Evolutionary conservation across 2,113 vertebrate species (phyloP).

Genomic region (Spea multiplicata): DNA sequence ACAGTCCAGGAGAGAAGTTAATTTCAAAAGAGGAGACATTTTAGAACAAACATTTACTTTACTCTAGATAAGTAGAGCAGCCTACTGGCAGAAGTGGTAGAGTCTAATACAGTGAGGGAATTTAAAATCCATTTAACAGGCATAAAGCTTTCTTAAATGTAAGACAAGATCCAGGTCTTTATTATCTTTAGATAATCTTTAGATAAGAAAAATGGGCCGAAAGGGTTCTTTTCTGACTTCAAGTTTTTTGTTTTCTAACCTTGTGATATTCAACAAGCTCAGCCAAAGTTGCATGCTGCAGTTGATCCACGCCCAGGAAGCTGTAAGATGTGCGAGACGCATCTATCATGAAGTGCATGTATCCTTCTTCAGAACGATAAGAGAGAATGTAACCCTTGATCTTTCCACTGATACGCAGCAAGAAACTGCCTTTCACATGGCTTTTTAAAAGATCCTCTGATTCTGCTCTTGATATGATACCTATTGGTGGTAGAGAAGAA

Average conservation of each 20-base stretch:
- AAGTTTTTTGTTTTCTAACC: slow-evolving; percentile 56
- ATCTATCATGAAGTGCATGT: slow-evolving; percentile 82
- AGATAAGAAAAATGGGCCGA: background rate
- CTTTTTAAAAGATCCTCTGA: slow-evolving; percentile 71
- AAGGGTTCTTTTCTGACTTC: too few relatives aligned
- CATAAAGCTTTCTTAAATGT: background rate
- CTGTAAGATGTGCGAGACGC: slow-evolving; percentile 73
- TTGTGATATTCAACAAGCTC: slow-evolving; percentile 81
- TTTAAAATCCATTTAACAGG: too few relatives aligned
- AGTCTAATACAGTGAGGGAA: too few relatives aligned
- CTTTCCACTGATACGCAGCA: slow-evolving; percentile 77
- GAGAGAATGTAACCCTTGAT: slow-evolving; percentile 77
- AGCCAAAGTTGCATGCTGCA: slow-evolving; percentile 66
- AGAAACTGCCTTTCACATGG: slow-evolving; percentile 66
- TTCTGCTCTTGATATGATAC: slow-evolving; percentile 72
- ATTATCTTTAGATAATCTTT: too few relatives aligned
- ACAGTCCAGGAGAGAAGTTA: too few relatives aligned
- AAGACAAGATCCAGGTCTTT: background rate
- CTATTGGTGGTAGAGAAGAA: slow-evolving; percentile 56
- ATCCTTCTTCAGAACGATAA: slow-evolving; percentile 63
- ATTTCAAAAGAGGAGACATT: too few relatives aligned
- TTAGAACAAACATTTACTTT: too few relatives aligned
- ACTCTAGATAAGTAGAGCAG: too few relatives aligned
- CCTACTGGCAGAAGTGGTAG: too few relatives aligned
- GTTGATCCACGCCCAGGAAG: slow-evolving; percentile 81